Conservation (phyloP, 1,140 invertebrate species). For the Triops cancriformis region DNA sequence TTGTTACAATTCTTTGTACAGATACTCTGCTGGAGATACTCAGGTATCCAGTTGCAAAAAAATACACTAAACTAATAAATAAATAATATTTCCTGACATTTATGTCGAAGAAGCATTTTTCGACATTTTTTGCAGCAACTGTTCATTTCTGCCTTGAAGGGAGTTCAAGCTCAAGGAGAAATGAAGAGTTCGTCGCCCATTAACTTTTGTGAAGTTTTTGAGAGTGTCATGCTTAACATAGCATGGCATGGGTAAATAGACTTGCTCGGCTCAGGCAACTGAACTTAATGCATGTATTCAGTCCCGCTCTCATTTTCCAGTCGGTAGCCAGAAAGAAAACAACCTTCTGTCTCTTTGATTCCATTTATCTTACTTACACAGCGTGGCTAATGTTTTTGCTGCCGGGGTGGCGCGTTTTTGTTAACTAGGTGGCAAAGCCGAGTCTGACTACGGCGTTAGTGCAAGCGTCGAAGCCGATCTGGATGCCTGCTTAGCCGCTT, state of each 20-base stretch:
- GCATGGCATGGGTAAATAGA: neutral
- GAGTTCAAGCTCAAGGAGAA: constrained; percentile 7
- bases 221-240: constrained; percentile 10
- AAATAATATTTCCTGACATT: no score
- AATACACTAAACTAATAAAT: no score
- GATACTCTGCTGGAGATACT: no score
- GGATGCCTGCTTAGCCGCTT: neutral
- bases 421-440: neutral
- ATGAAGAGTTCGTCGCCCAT: neutral
- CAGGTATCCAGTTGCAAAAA: no score
- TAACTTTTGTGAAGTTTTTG: neutral
- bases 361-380: neutral
- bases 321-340: neutral
- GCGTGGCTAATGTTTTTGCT: neutral
- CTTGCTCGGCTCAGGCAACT: neutral
- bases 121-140: no score
- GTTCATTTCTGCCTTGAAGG: no score
- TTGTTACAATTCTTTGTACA: no score
- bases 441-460: neutral
- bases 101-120: no score
- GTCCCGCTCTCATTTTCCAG: neutral
- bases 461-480: neutral
- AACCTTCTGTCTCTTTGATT: neutral
- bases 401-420: neutral
- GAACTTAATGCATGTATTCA: neutral